phyloP scores from a whole-genome alignment of 2,888 invertebrate genomes.

The Morpho helenor region DNA sequence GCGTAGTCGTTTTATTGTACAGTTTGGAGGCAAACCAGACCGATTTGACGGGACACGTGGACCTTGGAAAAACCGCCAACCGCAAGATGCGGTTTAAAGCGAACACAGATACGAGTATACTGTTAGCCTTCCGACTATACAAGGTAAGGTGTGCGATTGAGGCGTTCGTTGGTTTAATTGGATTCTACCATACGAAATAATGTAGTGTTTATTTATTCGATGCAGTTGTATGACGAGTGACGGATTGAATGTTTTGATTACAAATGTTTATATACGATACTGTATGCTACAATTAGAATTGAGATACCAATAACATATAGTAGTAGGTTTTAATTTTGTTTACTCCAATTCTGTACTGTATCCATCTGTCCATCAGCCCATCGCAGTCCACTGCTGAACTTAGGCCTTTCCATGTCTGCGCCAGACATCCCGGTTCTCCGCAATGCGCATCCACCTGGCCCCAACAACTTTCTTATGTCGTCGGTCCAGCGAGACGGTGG shows the following conservation, averaged over 20 bases:
- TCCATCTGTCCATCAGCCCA: too few relatives aligned
- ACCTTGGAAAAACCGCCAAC: conserved; percentile 53
- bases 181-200: conserved; percentile 1
- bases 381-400: too few relatives aligned
- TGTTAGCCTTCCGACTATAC: conserved; percentile 50
- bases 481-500: too few relatives aligned
- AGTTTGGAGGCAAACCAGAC: conserved; percentile 60
- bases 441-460: too few relatives aligned
- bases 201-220: neutral
- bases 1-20: conserved; percentile 35
- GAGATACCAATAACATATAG: too few relatives aligned
- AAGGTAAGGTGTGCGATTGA: conserved; percentile 38
- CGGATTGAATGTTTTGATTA: neutral
- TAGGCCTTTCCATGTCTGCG: too few relatives aligned
- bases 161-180: conserved; percentile 7
- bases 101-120: conserved; percentile 38
- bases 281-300: too few relatives aligned
- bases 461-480: too few relatives aligned
- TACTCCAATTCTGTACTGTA: too few relatives aligned
- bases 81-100: conserved; percentile 43
- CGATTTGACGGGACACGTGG: conserved; percentile 58
- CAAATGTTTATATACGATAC: neutral
- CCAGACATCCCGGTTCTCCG: too few relatives aligned
- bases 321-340: too few relatives aligned
- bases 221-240: neutral